phyloP scores from a whole-genome alignment of 2,797 vertebrate species.

The Sebastes aleutianus region DNA sequence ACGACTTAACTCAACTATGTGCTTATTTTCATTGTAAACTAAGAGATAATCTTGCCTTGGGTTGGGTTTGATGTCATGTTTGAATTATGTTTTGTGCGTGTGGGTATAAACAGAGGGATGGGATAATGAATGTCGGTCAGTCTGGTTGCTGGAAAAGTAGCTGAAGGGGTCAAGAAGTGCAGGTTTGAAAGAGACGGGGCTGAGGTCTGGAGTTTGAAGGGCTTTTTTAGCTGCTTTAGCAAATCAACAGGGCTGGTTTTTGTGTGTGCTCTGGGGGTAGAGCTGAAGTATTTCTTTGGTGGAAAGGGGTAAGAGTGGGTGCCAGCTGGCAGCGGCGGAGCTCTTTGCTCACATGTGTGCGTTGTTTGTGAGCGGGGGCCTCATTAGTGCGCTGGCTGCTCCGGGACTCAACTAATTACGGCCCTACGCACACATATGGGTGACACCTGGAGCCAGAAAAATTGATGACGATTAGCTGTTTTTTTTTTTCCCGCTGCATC shows the following conservation, averaged over 20 bases:
- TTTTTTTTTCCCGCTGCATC: constrained; percentile 9
- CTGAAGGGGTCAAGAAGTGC: background rate
- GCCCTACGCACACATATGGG: constrained; percentile 69
- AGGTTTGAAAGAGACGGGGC: background rate
- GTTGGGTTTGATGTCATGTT: constrained; percentile 28
- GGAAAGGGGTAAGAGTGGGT: constrained; percentile 13
- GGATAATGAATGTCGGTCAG: constrained; percentile 21
- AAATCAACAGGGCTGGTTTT: constrained; percentile 32
- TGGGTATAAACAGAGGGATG: constrained; percentile 12
- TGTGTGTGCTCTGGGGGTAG: constrained; percentile 16
- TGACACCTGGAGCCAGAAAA: constrained; percentile 77
- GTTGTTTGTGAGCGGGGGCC: constrained; percentile 67
- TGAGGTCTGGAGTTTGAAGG: constrained; percentile 13
- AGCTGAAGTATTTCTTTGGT: constrained; percentile 28
- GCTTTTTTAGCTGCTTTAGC: constrained; percentile 25
- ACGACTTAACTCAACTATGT: constrained; percentile 2
- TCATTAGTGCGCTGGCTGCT: constrained; percentile 74
- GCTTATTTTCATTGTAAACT: constrained; percentile 28
- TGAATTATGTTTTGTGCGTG: constrained; percentile 16
- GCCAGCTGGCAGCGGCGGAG: constrained; percentile 70
- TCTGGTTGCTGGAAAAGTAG: constrained; percentile 21
- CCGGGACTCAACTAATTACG: constrained; percentile 69
- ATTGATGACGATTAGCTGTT: constrained; percentile 24
- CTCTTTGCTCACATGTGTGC: constrained; percentile 67
- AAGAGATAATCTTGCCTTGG: constrained; percentile 10